Conservation (phyloP, 2,113 vertebrate species). For the Albula glossodonta region DNA sequence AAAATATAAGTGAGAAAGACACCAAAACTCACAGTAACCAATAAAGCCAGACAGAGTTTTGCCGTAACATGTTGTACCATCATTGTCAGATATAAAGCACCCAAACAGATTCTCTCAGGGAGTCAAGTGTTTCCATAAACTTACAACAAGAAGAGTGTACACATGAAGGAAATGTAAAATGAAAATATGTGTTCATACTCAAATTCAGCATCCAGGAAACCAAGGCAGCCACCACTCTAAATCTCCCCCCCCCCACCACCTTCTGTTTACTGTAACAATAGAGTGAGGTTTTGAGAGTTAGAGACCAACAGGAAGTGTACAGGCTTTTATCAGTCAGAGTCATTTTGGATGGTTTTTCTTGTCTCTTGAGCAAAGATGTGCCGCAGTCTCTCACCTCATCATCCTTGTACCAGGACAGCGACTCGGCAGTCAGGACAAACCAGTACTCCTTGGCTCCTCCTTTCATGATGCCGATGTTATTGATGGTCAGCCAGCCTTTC, state of each 20-base stretch:
- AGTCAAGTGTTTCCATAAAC: neutral
- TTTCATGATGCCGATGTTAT: constrained; percentile 99
- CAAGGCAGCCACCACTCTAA: too few species aligned
- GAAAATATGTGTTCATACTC: too few species aligned
- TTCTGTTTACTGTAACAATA: too few species aligned
- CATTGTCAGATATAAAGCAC: too few species aligned
- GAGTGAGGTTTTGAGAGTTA: too few species aligned
- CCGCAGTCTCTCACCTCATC: constrained; percentile 83
- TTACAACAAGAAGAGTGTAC: neutral
- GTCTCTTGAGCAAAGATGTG: neutral
- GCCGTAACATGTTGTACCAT: neutral
- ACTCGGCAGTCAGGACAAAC: constrained; percentile 95
- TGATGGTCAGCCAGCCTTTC: constrained; percentile 98
- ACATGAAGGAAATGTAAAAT: too few species aligned
- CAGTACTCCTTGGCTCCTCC: constrained; percentile 98
- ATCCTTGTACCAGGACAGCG: constrained; percentile 98
- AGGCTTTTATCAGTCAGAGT: neutral
- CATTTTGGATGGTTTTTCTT: too few species aligned
- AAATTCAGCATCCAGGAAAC: too few species aligned
- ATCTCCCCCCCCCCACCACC: too few species aligned
- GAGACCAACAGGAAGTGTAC: neutral
- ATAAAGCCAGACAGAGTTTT: neutral
- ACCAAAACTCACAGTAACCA: neutral
- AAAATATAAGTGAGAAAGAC: constrained; percentile 12
- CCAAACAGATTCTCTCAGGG: neutral